Percentiles rank a stretch among this genome's conserved stretches.
Evolutionary conservation across 2,797 vertebrate genomes (phyloP).

Genomic region (Poecilia picta): DNA sequence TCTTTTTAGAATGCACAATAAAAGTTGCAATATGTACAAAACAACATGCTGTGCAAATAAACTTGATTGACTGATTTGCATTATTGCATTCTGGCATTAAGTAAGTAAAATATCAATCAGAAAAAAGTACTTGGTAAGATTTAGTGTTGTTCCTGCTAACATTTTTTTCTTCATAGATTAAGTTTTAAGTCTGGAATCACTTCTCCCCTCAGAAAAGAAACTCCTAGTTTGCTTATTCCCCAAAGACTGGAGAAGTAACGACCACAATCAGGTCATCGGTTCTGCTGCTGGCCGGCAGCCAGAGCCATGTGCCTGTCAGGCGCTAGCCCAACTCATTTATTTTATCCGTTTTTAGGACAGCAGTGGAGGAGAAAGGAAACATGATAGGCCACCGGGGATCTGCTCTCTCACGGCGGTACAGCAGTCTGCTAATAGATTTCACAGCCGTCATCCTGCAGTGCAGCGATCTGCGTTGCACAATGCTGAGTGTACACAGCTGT

Average conservation of each 20-base stretch:
- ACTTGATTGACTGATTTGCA: too few relatives aligned
- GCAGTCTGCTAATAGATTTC: constrained; percentile 25
- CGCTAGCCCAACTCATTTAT: constrained; percentile 11
- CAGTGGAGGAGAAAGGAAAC: constrained; percentile 11
- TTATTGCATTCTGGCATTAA: too few relatives aligned
- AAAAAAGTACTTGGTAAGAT: too few relatives aligned
- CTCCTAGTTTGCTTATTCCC: background rate
- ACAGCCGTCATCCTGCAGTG: constrained; percentile 38
- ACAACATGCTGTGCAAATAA: too few relatives aligned
- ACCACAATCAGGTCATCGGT: constrained; percentile 28
- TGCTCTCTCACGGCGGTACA: constrained; percentile 12
- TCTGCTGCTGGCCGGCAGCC: constrained; percentile 28
- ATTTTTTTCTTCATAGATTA: background rate
- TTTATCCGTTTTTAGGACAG: constrained; percentile 12
- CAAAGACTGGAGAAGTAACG: constrained; percentile 1
- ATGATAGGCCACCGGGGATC: constrained; percentile 34
- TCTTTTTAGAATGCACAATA: too few relatives aligned
- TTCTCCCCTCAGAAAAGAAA: constrained; percentile 7
- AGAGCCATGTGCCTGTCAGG: constrained; percentile 22
- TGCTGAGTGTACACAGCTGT: constrained; percentile 62
- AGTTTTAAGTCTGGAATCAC: constrained; percentile 8
- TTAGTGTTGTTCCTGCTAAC: background rate
- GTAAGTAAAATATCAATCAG: too few relatives aligned
- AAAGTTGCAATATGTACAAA: too few relatives aligned
- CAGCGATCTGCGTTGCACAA: constrained; percentile 65